phyloP scores from a whole-genome alignment of 2,113 vertebrate species.

The Malurus cyaneus region DNA sequence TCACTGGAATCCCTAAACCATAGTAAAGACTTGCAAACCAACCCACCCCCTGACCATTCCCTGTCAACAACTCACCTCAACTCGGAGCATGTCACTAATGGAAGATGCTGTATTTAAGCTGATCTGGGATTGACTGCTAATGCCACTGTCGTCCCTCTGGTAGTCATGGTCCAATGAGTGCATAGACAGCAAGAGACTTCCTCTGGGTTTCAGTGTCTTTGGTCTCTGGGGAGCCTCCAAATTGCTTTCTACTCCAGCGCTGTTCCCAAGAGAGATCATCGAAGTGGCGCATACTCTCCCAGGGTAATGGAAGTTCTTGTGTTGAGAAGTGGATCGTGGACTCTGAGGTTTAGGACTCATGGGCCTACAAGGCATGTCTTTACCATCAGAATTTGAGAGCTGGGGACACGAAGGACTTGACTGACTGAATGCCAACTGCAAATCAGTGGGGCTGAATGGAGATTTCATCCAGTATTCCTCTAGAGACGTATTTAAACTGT shows the following conservation, averaged over 20 bases:
- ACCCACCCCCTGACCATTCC: background rate
- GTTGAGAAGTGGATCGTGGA: slow-evolving; percentile 66
- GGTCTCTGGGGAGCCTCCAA: slow-evolving; percentile 73
- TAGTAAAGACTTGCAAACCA: background rate
- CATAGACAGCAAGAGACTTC: slow-evolving; percentile 72
- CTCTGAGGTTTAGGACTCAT: slow-evolving; percentile 86
- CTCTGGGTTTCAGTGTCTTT: slow-evolving; percentile 75
- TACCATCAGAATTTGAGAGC: slow-evolving; percentile 42
- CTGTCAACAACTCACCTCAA: slow-evolving; percentile 78
- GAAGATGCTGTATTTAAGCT: slow-evolving; percentile 71
- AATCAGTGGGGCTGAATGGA: slow-evolving; percentile 39
- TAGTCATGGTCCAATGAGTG: slow-evolving; percentile 67
- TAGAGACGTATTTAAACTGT: slow-evolving; percentile 27
- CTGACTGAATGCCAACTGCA: slow-evolving; percentile 19
- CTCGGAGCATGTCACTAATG: slow-evolving; percentile 62
- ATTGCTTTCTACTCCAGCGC: slow-evolving; percentile 52
- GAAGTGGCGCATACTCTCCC: slow-evolving; percentile 71
- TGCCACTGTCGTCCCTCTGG: slow-evolving; percentile 69
- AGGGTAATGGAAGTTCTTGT: slow-evolving; percentile 61
- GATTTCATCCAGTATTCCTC: slow-evolving; percentile 59
- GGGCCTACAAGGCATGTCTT: slow-evolving; percentile 76
- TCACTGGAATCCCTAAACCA: background rate
- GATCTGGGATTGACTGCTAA: slow-evolving; percentile 70
- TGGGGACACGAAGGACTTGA: slow-evolving; percentile 59
- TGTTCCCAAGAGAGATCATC: slow-evolving; percentile 75